These are phyloP conservation scores for Pangasius krempfi DNA, from an alignment of 2,797 vertebrate genomes.

Conservation along the genomic window DNA sequence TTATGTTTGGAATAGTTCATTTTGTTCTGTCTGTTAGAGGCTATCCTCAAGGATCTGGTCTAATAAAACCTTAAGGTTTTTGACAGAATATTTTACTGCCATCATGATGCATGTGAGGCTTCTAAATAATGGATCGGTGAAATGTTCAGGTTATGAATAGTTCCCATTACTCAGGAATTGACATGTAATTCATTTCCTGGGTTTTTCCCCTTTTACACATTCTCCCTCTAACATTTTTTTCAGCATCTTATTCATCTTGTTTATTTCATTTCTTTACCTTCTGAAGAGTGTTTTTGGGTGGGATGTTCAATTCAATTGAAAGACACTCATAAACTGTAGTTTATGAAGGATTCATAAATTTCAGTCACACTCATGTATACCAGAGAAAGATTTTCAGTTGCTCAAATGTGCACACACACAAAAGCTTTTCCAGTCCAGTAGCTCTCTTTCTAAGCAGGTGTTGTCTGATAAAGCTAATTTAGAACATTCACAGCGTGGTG, in stretches of 20 bases:
- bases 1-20: not conserved
- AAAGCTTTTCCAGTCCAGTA: not conserved
- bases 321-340: not conserved
- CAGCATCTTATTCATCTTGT: not conserved
- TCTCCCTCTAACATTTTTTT: not conserved
- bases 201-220: not conserved
- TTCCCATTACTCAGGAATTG: not conserved
- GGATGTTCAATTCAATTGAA: not conserved
- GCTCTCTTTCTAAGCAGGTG: not conserved
- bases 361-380: not conserved
- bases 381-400: not conserved
- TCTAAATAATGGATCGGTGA: not conserved
- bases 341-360: not conserved
- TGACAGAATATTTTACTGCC: conserved; percentile 5
- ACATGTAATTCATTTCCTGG: not conserved
- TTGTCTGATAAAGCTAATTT: conserved; percentile 31
- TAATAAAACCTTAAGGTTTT: not conserved
- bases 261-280: not conserved
- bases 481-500: conserved; percentile 2
- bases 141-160: conserved; percentile 4
- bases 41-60: not conserved
- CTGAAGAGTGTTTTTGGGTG: not conserved
- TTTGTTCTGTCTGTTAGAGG: not conserved
- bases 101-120: not conserved
- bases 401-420: not conserved